Evolutionary conservation across 2,888 invertebrate genomes (phyloP).

Genomic region (Cheilosia urbana): DNA sequence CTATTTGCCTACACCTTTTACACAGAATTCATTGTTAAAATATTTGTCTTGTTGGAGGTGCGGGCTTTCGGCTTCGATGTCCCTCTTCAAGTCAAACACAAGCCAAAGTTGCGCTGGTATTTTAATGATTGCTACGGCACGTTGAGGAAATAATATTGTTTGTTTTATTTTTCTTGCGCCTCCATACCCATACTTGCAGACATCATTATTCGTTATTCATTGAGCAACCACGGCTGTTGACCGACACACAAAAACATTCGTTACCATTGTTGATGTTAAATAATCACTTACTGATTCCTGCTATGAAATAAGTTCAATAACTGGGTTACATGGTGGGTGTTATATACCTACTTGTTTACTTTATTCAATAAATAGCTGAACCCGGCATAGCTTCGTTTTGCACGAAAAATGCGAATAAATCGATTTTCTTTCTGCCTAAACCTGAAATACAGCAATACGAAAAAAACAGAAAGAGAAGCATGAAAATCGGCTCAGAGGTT

Average conservation of each 20-base stretch:
- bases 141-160: conserved; percentile 26
- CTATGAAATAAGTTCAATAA: conserved; percentile 55
- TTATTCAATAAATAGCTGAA: no score
- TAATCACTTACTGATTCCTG: conserved; percentile 36
- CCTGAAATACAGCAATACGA: no score
- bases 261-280: conserved; percentile 41
- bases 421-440: no score
- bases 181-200: not conserved
- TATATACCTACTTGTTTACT: no score
- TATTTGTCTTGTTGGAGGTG: conserved; percentile 25
- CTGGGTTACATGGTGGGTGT: conserved; percentile 29
- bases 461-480: no score
- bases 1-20: conserved; percentile 21
- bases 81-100: not conserved
- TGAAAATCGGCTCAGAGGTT: no score
- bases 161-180: not conserved
- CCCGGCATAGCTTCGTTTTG: no score
- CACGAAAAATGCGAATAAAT: no score
- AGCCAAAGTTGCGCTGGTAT: not conserved
- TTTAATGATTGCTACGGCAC: conserved; percentile 21
- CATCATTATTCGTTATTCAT: conserved; percentile 6
- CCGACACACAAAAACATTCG: conserved; percentile 29
- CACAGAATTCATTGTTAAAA: conserved; percentile 28
- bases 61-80: conserved; percentile 9
- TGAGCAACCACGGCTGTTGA: conserved; percentile 19